Conservation (phyloP, 2,113 vertebrate genomes). For the Pipra filicauda region DNA sequence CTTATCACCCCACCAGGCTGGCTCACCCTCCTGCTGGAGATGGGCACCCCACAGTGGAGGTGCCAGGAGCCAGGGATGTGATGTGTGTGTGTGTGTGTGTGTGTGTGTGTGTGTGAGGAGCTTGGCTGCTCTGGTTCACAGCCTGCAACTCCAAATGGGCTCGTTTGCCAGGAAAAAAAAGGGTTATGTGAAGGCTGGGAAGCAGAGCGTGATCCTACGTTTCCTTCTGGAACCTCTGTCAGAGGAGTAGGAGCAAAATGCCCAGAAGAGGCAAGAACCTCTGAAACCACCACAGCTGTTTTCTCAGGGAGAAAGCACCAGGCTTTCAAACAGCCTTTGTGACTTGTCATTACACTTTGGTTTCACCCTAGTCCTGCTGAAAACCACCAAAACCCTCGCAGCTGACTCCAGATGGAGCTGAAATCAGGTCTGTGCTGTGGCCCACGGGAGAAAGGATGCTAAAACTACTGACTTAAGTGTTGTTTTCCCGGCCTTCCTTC, state of each 20-base stretch:
- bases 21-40: neutral
- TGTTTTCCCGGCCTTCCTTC: neutral
- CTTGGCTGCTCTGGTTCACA: neutral
- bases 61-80: neutral
- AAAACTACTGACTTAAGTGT: rapidly evolving
- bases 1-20: neutral
- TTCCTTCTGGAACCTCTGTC: neutral
- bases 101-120: neutral
- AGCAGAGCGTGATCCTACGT: neutral
- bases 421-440: neutral
- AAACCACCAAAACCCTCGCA: conserved; percentile 2
- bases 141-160: neutral
- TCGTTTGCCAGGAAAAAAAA: neutral
- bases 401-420: neutral
- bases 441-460: neutral
- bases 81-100: too few relatives aligned
- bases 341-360: neutral
- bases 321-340: neutral
- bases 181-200: neutral
- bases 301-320: neutral
- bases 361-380: neutral
- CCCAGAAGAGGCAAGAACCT: neutral
- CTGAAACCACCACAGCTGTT: neutral
- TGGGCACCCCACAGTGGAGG: neutral
- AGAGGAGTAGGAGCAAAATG: neutral